Evolutionary conservation across 2,888 invertebrate species (phyloP).

Genomic region (Anorthoa munda): DNA sequence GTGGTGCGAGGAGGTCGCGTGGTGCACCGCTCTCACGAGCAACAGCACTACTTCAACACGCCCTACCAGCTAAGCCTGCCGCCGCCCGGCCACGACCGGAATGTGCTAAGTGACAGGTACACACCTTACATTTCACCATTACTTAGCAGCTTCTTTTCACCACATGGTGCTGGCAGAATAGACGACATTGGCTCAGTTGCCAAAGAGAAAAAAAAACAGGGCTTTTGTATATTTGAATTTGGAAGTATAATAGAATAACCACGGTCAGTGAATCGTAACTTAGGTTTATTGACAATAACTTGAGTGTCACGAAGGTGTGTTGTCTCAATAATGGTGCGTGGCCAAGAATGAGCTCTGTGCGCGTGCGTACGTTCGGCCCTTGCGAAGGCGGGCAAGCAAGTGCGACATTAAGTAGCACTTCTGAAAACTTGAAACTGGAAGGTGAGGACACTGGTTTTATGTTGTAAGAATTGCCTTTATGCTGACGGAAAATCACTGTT

Average conservation of each 20-base stretch:
- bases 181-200: too few relatives aligned
- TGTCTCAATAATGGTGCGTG: too few relatives aligned
- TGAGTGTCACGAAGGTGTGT: too few relatives aligned
- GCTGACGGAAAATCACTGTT: not conserved
- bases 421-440: conserved; percentile 11
- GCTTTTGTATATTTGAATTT: conserved; percentile 8
- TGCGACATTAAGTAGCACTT: not conserved
- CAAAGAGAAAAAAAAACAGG: not conserved
- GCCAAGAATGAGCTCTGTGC: too few relatives aligned
- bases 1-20: conserved; percentile 96
- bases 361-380: too few relatives aligned
- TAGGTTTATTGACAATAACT: too few relatives aligned
- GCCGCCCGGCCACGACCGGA: conserved; percentile 96
- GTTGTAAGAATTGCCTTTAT: not conserved
- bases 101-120: conserved; percentile 97
- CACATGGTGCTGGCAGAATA: too few relatives aligned
- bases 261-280: too few relatives aligned
- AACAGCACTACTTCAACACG: conserved; percentile 99
- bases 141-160: not conserved
- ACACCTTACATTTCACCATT: conserved; percentile 17
- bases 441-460: conserved; percentile 1
- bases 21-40: conserved; percentile 98
- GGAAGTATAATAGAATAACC: not conserved
- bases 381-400: too few relatives aligned
- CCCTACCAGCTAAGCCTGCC: conserved; percentile 99